Conservation (phyloP, 2,888 invertebrate genomes). For the Steinernema hermaphroditum region DNA sequence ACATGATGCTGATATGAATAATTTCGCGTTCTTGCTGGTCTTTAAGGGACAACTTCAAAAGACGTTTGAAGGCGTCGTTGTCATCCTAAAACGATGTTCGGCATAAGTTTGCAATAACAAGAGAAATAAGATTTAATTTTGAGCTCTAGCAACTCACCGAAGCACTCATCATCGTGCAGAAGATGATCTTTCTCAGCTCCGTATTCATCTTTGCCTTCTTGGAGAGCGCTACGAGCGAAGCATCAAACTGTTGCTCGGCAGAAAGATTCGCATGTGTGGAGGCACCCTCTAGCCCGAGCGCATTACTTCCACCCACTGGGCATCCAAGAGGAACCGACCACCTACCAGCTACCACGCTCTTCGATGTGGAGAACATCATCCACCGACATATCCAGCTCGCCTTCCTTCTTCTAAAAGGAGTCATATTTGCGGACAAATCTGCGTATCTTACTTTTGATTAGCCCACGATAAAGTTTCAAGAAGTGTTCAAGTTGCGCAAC, state of each 20-base stretch:
- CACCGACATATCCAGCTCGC: conserved; percentile 81
- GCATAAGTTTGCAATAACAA: too few relatives aligned
- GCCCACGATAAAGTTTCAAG: conserved; percentile 77
- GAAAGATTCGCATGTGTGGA: not conserved
- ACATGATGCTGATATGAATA: conserved; percentile 81
- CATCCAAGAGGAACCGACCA: conserved; percentile 84
- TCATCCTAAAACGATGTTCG: conserved; percentile 66
- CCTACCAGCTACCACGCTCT: conserved; percentile 91
- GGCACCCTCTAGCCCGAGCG: not conserved
- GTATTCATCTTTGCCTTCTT: conserved; percentile 90
- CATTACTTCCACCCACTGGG: conserved; percentile 7
- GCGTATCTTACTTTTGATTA: conserved; percentile 69
- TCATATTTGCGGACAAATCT: too few relatives aligned
- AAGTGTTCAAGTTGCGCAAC: conserved; percentile 80
- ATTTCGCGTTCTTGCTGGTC: conserved; percentile 83
- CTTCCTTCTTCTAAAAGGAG: too few relatives aligned
- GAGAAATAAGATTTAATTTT: too few relatives aligned
- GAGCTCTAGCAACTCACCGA: conserved; percentile 77
- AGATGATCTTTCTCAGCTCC: conserved; percentile 82
- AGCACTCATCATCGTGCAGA: conserved; percentile 88
- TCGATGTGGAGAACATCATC: conserved; percentile 84
- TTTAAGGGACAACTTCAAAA: conserved; percentile 80
- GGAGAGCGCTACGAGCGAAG: conserved; percentile 79
- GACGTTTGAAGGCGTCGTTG: conserved; percentile 88
- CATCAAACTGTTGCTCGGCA: conserved; percentile 61